Evolutionary conservation across 2,113 vertebrate genomes (phyloP).

Genomic region (Notarius quadriscutis): DNA sequence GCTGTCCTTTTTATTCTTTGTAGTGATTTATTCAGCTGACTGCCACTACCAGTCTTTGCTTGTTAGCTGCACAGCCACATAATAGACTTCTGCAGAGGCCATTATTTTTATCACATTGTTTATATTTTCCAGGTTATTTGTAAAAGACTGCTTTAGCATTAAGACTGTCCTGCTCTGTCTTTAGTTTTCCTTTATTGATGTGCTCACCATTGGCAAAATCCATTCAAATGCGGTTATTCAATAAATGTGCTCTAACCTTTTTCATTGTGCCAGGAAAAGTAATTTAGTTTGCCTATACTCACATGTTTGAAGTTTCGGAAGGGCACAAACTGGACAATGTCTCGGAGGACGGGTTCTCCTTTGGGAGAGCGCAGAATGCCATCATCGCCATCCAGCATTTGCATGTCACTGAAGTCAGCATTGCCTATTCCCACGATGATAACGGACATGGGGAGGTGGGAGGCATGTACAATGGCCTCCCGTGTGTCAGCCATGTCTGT

Average conservation of each 20-base stretch:
- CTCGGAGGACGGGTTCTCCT: slow-evolving; percentile 92
- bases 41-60: not conserved
- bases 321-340: slow-evolving; percentile 98
- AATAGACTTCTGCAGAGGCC: not conserved
- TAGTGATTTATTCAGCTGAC: not conserved
- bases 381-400: slow-evolving; percentile 94
- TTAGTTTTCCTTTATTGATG: not conserved
- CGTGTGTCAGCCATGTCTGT: slow-evolving; percentile 98
- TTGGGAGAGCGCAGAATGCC: slow-evolving; percentile 95
- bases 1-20: not conserved
- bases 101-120: not conserved
- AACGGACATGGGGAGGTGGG: slow-evolving; percentile 96
- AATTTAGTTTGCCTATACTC: slow-evolving; percentile 57
- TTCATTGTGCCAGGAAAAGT: not conserved
- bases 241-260: not conserved
- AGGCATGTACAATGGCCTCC: slow-evolving; percentile 96
- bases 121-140: not conserved
- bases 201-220: not conserved
- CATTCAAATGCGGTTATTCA: not conserved
- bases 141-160: not conserved
- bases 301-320: slow-evolving; percentile 99
- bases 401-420: slow-evolving; percentile 98
- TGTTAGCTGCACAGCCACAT: not conserved
- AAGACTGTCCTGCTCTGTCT: not conserved
- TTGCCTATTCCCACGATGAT: slow-evolving; percentile 97